A percentile compares a stretch with the other conserved stretches of the same genome.
These are phyloP conservation scores for Drosophila lowei DNA, from an alignment of 1,140 invertebrate genomes.

Conservation along the genomic window DNA sequence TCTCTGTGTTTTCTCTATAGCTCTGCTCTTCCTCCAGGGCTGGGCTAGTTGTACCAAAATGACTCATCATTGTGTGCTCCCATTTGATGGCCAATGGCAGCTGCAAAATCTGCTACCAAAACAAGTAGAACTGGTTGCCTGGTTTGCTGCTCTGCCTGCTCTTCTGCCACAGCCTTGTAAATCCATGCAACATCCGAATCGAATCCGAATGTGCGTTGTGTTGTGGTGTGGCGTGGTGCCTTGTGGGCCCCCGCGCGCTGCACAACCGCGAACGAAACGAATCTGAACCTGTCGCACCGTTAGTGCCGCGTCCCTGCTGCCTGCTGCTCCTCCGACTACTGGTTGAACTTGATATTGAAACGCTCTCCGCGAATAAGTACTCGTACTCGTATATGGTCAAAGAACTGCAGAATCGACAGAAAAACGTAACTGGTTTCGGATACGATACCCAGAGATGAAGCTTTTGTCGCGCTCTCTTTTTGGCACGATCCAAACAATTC, in stretches of 20 bases:
- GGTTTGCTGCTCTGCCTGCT: slow-evolving; percentile 22
- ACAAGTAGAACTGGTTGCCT: slow-evolving; percentile 73
- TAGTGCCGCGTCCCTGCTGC: slow-evolving; percentile 45
- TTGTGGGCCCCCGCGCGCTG: slow-evolving; percentile 49
- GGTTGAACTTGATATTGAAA: slow-evolving; percentile 79
- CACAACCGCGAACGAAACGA: slow-evolving; percentile 7
- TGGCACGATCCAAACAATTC: slow-evolving; percentile 43
- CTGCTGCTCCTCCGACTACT: slow-evolving; percentile 44
- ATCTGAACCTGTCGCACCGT: slow-evolving; percentile 68
- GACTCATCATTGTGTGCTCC: slow-evolving; percentile 58
- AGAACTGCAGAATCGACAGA: slow-evolving; percentile 47
- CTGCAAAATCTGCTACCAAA: slow-evolving; percentile 63
- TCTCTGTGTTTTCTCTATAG: slow-evolving; percentile 21
- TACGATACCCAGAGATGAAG: slow-evolving; percentile 32
- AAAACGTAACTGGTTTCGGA: slow-evolving; percentile 55
- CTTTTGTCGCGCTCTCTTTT: slow-evolving; percentile 9
- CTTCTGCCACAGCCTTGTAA: slow-evolving; percentile 48
- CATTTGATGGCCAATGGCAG: slow-evolving; percentile 52
- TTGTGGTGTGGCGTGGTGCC: not conserved
- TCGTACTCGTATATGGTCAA: slow-evolving; percentile 25
- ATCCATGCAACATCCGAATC: slow-evolving; percentile 53
- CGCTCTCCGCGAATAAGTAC: not conserved
- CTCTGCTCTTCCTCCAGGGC: not conserved
- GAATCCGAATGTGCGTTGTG: slow-evolving; percentile 6
- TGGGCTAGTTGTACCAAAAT: slow-evolving; percentile 43